phyloP scores from a whole-genome alignment of 2,888 invertebrate species.

The Hemistola chrysoprasaria region DNA sequence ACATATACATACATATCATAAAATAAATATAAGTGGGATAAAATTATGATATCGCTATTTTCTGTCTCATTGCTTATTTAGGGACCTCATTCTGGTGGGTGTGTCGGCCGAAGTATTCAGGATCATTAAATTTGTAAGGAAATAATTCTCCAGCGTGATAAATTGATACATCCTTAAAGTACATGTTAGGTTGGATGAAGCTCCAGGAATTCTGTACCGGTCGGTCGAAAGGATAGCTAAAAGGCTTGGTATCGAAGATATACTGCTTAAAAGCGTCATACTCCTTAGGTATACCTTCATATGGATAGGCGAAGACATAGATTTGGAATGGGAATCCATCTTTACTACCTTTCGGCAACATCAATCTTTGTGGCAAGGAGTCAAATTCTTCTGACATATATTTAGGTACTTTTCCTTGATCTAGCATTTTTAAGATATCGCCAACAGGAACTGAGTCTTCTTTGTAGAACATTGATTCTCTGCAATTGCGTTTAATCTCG shows the following conservation, averaged over 20 bases:
- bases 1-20: too few relatives aligned
- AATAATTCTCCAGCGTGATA: conserved; percentile 71
- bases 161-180: conserved; percentile 81
- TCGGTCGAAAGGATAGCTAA: conserved; percentile 83
- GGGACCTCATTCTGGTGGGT: conserved; percentile 39
- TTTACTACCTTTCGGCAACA: conserved; percentile 87
- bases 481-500: conserved; percentile 84
- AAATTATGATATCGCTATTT: conserved; percentile 20
- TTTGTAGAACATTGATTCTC: conserved; percentile 83
- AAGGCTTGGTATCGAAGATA: conserved; percentile 73
- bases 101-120: conserved; percentile 34
- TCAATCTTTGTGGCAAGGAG: conserved; percentile 85
- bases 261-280: conserved; percentile 44
- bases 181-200: conserved; percentile 82
- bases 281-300: conserved; percentile 60
- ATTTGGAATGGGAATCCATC: conserved; percentile 86
- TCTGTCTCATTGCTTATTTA: conserved; percentile 42
- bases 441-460: conserved; percentile 84
- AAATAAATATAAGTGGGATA: too few relatives aligned
- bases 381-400: conserved; percentile 79
- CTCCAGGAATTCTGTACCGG: conserved; percentile 65
- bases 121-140: conserved; percentile 49
- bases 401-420: conserved; percentile 74
- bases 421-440: conserved; percentile 82
- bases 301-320: conserved; percentile 84